These are phyloP conservation scores for Chalcis sispes DNA, from an alignment of 2,888 invertebrate species.

Conservation along the genomic window DNA sequence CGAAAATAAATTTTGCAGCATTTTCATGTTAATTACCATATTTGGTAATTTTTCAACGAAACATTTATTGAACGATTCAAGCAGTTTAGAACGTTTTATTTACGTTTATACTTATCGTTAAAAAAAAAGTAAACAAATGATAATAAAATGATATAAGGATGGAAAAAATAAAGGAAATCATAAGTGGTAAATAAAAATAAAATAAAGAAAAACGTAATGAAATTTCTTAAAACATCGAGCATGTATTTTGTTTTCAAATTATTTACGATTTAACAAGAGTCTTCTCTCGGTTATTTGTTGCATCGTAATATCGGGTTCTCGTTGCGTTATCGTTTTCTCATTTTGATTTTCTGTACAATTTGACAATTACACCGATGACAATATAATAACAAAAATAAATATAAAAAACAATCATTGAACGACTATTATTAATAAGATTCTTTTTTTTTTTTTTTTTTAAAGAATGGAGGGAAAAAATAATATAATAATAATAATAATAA, in stretches of 20 bases:
- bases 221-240: slow-evolving; percentile 44
- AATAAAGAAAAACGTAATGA: slow-evolving; percentile 40
- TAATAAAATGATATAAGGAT: too few relatives aligned
- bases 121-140: too few relatives aligned
- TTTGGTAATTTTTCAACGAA: too few relatives aligned
- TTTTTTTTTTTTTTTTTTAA: slow-evolving; percentile 4
- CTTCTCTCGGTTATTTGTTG: slow-evolving; percentile 12
- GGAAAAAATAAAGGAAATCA: slow-evolving; percentile 43
- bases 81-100: too few relatives aligned
- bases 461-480: slow-evolving; percentile 46
- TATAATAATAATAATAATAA: slow-evolving; percentile 55
- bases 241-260: slow-evolving; percentile 52
- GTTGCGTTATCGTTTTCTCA: background rate
- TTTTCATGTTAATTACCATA: too few relatives aligned
- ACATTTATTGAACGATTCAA: too few relatives aligned
- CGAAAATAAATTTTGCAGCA: too few relatives aligned
- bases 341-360: too few relatives aligned
- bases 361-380: background rate
- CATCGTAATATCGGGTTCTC: slow-evolving; percentile 30
- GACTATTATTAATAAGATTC: slow-evolving; percentile 39
- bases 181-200: slow-evolving; percentile 32
- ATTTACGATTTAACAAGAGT: slow-evolving; percentile 50
- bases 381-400: slow-evolving; percentile 13
- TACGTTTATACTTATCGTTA: too few relatives aligned
- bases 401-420: slow-evolving; percentile 57